Base-by-base conservation (phyloP, 2,113 vertebrate species). In the Megaptera novaeangliae region DNA sequence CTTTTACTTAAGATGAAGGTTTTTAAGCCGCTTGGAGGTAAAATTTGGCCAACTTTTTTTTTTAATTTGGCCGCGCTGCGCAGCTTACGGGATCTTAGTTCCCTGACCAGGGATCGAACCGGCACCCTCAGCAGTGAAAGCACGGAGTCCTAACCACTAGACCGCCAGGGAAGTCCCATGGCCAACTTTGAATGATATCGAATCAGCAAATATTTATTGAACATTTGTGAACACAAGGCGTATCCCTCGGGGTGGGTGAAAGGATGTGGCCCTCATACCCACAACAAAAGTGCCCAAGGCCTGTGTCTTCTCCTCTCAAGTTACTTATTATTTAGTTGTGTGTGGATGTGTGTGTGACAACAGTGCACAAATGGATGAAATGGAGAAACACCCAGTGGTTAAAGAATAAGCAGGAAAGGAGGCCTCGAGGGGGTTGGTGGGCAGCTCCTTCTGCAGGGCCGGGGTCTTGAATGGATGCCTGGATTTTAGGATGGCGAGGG, bases 351-450 rank as follows among this genome's bases (percentile, higher is more conserved):
- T 13, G 46, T 18, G 34, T 39, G 68, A 63, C n/a, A 15, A 12
- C 13, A 3, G 2, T 0, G 1, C 4, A 3, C 1, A 20, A 2
- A 11, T 0, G 52, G 23, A 46, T 0, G 11, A 11, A 18, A 46
- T 8, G 18, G 75, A 21, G 34, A 25, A 25, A 0, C 1, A 14
- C 27, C 15, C 15, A 0, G 0, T 2, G 2, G 27, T 3, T 29
- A 6, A 11, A 5, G 0, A 10, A 0, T 0, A 5, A 3, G 34
- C 25, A 3, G 55, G 63, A 25, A 5, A 18, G 31, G 81, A 5
- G 13, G 88, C 21, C 5, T 0, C 0, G 15, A 41, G 21, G 61
- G 4, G 36, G 4, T 3, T 4, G 44, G 49, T 0, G 36, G 34
- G 39, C 4, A 2, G 17, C 55, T 59, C 17, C 6, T 20, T 49